A percentile compares a stretch with the other conserved stretches of the same genome.
phyloP scores from a whole-genome alignment of 2,888 invertebrate species.

The Plusia festucae region DNA sequence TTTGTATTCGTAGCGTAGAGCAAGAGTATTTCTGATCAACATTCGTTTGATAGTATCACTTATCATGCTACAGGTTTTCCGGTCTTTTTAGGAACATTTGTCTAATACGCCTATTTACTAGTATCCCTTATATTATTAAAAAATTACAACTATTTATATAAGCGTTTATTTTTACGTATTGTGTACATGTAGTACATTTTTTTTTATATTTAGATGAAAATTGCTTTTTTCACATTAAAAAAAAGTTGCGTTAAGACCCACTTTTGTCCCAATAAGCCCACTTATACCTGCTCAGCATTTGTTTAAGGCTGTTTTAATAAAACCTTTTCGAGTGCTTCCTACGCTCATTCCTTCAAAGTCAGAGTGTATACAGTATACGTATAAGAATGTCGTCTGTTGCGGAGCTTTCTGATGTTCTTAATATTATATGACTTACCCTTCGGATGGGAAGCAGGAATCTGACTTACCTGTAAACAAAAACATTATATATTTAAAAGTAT shows the following conservation, averaged over 20 bases:
- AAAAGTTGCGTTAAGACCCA: background rate
- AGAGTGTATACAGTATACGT: background rate
- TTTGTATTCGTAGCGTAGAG: constrained; percentile 47
- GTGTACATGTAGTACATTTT: background rate
- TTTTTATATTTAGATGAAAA: background rate
- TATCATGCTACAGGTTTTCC: constrained; percentile 33
- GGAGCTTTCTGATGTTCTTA: constrained; percentile 9
- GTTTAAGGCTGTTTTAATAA: constrained; percentile 35
- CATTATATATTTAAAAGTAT: background rate
- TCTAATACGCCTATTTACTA: background rate
- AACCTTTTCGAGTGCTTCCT: constrained; percentile 39
- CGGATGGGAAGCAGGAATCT: background rate
- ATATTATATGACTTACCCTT: constrained; percentile 29
- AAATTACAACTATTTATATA: too few relatives aligned
- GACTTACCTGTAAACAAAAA: constrained; percentile 42
- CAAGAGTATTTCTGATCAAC: constrained; percentile 46
- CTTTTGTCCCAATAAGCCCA: constrained; percentile 14
- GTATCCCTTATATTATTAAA: background rate
- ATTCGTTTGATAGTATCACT: constrained; percentile 41
- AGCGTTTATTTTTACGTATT: too few relatives aligned
- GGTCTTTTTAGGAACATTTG: constrained; percentile 1
- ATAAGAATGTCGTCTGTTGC: constrained; percentile 21
- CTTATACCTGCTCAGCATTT: constrained; percentile 28
- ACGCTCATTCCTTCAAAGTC: constrained; percentile 12
- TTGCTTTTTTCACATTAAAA: background rate